Evolutionary conservation across 1,140 invertebrate species (phyloP).

Genomic region (Delia radicum): DNA sequence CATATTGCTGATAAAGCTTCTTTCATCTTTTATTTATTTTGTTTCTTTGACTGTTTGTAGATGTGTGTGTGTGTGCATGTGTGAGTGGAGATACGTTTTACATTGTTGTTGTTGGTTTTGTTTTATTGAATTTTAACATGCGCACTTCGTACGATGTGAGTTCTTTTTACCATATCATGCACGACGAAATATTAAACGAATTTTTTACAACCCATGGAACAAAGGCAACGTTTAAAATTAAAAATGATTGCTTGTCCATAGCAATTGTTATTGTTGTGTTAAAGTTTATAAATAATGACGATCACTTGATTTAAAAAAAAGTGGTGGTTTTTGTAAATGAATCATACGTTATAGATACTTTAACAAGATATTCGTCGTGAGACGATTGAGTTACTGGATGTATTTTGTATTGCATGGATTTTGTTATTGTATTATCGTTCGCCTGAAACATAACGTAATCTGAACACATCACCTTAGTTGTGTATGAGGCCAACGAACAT

Average conservation of each 20-base stretch:
- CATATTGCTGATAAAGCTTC: neutral
- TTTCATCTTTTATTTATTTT: conserved; percentile 22
- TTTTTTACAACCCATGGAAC: neutral
- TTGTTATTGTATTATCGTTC: no score
- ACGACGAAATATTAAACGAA: neutral
- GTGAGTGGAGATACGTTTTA: neutral
- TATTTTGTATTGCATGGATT: no score
- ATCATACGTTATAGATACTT: no score
- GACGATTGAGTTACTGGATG: no score
- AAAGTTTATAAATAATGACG: neutral
- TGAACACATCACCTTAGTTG: no score
- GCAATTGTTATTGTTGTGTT: neutral
- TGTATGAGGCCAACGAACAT: no score
- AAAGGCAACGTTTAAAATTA: neutral
- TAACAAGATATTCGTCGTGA: no score
- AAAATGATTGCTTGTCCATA: neutral
- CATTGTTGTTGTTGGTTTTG: conserved; percentile 11
- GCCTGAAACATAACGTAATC: no score
- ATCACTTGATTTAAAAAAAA: neutral
- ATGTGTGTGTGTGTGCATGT: neutral
- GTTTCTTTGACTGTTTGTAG: neutral
- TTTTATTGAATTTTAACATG: neutral
- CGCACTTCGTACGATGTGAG: neutral
- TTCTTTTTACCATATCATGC: neutral
- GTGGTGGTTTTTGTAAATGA: neutral